A percentile compares a stretch with the other conserved stretches of the same genome.
Conservation (phyloP, 1,140 invertebrate genomes). For the Pseudoatta argentina region DNA sequence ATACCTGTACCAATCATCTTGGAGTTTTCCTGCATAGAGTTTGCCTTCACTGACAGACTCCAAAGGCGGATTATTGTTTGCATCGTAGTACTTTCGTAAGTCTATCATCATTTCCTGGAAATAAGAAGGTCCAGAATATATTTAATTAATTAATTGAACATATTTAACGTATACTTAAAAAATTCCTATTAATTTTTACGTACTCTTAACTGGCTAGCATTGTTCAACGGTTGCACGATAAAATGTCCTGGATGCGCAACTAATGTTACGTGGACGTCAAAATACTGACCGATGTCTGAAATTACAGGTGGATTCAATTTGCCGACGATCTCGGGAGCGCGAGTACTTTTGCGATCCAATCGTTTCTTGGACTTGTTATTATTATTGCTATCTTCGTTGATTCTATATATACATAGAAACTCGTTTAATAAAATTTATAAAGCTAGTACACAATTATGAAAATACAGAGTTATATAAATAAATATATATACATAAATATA, state of each 20-base stretch:
- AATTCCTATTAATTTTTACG: slow-evolving; percentile 23
- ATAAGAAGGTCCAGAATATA: slow-evolving; percentile 5
- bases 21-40: slow-evolving; percentile 87
- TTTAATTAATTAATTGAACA: not conserved
- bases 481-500: not conserved
- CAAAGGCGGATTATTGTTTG: slow-evolving; percentile 78
- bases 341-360: slow-evolving; percentile 71
- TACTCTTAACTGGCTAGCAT: slow-evolving; percentile 71
- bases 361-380: slow-evolving; percentile 73
- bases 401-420: slow-evolving; percentile 50
- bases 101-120: slow-evolving; percentile 86
- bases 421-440: not conserved
- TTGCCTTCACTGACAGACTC: slow-evolving; percentile 84
- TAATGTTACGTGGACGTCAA: slow-evolving; percentile 88
- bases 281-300: slow-evolving; percentile 83
- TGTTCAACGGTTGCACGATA: slow-evolving; percentile 81
- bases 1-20: slow-evolving; percentile 88
- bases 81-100: slow-evolving; percentile 85
- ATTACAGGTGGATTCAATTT: slow-evolving; percentile 80
- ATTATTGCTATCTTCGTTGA: slow-evolving; percentile 75
- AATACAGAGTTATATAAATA: not conserved
- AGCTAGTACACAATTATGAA: not conserved
- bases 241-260: slow-evolving; percentile 89
- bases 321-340: slow-evolving; percentile 26
- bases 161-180: not conserved